These are phyloP conservation scores for Poeciliopsis retropinna DNA, from an alignment of 2,113 vertebrate genomes.

Conservation along the genomic window DNA sequence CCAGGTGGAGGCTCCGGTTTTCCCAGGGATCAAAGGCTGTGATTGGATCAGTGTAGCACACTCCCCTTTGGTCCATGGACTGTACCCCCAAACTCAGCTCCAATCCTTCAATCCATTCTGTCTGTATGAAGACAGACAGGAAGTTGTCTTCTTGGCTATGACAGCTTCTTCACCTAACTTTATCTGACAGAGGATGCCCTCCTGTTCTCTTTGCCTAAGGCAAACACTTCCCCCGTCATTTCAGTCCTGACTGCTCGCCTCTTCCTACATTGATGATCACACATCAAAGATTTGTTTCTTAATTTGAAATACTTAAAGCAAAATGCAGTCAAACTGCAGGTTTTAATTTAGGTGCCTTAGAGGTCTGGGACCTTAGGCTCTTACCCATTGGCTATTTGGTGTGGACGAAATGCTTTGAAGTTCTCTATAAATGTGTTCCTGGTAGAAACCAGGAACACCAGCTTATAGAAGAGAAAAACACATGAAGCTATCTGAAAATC, in stretches of 20 bases:
- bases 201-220: slow-evolving; percentile 41
- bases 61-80: slow-evolving; percentile 50
- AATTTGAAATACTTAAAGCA: background rate
- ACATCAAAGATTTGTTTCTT: background rate
- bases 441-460: background rate
- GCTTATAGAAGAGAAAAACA: background rate
- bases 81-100: background rate
- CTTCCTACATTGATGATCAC: slow-evolving; percentile 17
- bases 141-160: slow-evolving; percentile 44
- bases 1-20: slow-evolving; percentile 63
- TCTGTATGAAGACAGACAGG: slow-evolving; percentile 49
- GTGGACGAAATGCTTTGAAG: background rate
- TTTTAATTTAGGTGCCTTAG: background rate
- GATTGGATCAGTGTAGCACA: slow-evolving; percentile 58
- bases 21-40: slow-evolving; percentile 72
- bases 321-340: background rate
- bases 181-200: slow-evolving; percentile 39
- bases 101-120: background rate
- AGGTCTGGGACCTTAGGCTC: background rate
- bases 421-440: background rate
- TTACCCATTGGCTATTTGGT: background rate
- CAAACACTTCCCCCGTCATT: slow-evolving; percentile 45
- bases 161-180: slow-evolving; percentile 49
- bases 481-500: background rate
- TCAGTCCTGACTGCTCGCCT: slow-evolving; percentile 30